Evolutionary conservation across 92 coral and sea anemone genomes (phyloP).

Genomic region (Anthopleura xanthogrammica): DNA sequence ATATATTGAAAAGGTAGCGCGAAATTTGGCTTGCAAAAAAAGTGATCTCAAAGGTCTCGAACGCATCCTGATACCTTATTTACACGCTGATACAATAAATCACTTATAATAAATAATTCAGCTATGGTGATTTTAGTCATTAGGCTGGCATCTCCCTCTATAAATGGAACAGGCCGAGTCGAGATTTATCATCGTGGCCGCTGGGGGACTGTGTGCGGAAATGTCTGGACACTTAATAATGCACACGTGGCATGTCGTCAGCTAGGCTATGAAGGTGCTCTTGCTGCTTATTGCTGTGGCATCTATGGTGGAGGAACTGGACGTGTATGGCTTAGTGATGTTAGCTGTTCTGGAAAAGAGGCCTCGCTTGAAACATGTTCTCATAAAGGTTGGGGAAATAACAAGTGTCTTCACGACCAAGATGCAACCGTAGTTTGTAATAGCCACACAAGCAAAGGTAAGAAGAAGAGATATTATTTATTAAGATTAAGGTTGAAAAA

Average conservation of each 20-base stretch:
- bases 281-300: constrained; percentile 48
- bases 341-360: constrained; percentile 38
- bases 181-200: constrained; percentile 45
- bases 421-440: constrained; percentile 52
- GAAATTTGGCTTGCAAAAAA: too few relatives aligned
- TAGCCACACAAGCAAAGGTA: constrained; percentile 15
- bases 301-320: constrained; percentile 53
- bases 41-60: too few relatives aligned
- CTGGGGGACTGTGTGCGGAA: constrained; percentile 65
- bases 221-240: constrained; percentile 34
- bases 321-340: constrained; percentile 51
- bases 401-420: constrained; percentile 32
- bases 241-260: constrained; percentile 57
- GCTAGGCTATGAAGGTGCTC: constrained; percentile 47
- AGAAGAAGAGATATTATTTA: background rate
- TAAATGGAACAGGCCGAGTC: constrained; percentile 44
- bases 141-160: constrained; percentile 19
- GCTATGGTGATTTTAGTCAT: constrained; percentile 8
- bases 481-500: too few relatives aligned
- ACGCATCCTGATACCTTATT: too few relatives aligned
- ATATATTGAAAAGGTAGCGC: too few relatives aligned
- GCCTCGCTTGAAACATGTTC: constrained; percentile 42
- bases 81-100: too few relatives aligned
- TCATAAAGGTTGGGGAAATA: constrained; percentile 57
- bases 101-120: too few relatives aligned